These are phyloP conservation scores for Popillia japonica DNA, from an alignment of 1,140 invertebrate species.

Conservation along the genomic window DNA sequence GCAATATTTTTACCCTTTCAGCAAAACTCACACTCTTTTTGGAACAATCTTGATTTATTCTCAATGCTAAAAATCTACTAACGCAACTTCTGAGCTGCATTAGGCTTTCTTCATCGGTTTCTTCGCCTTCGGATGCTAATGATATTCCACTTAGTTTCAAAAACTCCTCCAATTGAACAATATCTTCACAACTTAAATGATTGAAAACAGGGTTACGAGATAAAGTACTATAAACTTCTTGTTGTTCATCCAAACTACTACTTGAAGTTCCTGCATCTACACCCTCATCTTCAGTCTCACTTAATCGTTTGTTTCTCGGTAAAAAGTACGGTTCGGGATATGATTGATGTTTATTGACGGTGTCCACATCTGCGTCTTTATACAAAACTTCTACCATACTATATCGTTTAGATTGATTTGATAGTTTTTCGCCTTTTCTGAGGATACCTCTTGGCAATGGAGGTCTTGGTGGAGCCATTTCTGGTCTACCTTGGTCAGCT, in stretches of 20 bases:
- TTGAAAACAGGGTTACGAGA: constrained; percentile 51
- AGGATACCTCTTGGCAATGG: constrained; percentile 77
- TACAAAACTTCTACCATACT: constrained; percentile 77
- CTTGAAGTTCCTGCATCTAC: constrained; percentile 61
- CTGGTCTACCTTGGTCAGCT: constrained; percentile 61
- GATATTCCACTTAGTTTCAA: constrained; percentile 76
- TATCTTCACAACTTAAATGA: constrained; percentile 68
- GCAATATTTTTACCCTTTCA: constrained; percentile 59
- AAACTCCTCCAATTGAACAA: constrained; percentile 76
- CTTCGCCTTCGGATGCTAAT: constrained; percentile 70
- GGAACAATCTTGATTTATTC: constrained; percentile 70
- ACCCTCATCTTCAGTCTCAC: constrained; percentile 70
- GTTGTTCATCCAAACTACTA: constrained; percentile 59
- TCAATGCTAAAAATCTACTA: constrained; percentile 67
- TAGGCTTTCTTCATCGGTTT: constrained; percentile 69
- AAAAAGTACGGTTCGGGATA: constrained; percentile 76
- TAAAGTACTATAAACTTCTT: constrained; percentile 62
- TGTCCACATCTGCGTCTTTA: constrained; percentile 61
- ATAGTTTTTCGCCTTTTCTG: constrained; percentile 60
- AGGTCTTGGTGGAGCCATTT: constrained; percentile 71
- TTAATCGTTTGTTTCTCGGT: constrained; percentile 60
- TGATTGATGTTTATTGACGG: constrained; percentile 70
- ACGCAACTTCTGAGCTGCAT: constrained; percentile 75
- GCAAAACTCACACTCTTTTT: constrained; percentile 77
- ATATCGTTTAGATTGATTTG: constrained; percentile 70